Conservation (phyloP, 2,888 invertebrate species). For the Isotomurus palustris region DNA sequence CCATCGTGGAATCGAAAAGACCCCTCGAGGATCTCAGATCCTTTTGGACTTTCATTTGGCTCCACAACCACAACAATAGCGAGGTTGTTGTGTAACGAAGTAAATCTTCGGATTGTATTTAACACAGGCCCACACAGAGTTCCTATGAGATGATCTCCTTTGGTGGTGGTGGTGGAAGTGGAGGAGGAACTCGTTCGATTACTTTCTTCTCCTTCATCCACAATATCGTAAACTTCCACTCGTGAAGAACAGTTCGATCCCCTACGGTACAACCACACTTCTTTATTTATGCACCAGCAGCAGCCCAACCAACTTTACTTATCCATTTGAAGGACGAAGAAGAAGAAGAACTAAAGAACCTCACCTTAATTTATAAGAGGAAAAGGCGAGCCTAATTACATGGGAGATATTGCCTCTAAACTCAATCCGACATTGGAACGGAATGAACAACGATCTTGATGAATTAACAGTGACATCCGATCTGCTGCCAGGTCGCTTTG, state of each 20-base stretch:
- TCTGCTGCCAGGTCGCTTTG: no score
- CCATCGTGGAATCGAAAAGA: conserved; percentile 13
- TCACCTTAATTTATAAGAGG: conserved; percentile 9
- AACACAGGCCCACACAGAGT: conserved; percentile 5
- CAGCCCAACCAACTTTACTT: background rate
- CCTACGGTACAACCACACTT: background rate
- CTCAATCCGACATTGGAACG: conserved; percentile 1
- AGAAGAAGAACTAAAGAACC: background rate
- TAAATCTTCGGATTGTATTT: conserved; percentile 5
- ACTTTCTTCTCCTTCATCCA: background rate
- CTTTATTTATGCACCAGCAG: conserved; percentile 3
- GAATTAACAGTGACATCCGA: no score
- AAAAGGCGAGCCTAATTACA: conserved; percentile 8
- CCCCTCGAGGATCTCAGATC: conserved; percentile 2
- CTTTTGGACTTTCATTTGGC: background rate
- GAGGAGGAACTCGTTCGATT: conserved; percentile 5
- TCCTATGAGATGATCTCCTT: background rate
- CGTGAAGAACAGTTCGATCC: conserved; percentile 13
- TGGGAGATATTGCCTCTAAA: conserved; percentile 2
- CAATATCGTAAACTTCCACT: conserved; percentile 9
- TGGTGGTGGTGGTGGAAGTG: no score
- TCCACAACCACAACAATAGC: conserved; percentile 2
- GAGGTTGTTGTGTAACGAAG: background rate
- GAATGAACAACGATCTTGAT: no score
- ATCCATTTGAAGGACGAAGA: background rate